Conservation (phyloP, 1,140 invertebrate species). For the Hermatobates lingyangjiaoensis region DNA sequence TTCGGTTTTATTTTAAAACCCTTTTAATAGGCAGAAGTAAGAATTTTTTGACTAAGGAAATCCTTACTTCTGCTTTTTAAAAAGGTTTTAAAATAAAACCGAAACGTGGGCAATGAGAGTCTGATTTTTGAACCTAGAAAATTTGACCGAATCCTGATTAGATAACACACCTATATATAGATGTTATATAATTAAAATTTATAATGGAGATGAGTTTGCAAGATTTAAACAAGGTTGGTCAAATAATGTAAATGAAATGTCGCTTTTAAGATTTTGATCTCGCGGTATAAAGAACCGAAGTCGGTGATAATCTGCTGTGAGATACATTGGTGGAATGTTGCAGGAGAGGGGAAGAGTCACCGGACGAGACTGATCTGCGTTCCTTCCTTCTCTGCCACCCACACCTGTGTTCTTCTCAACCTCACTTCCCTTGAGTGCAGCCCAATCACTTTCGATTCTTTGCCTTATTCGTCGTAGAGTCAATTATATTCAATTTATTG, state of each 20-base stretch:
- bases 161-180: too few relatives aligned
- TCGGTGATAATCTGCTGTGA: not conserved
- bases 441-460: constrained; percentile 12
- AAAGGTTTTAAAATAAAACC: too few relatives aligned
- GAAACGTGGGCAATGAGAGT: too few relatives aligned
- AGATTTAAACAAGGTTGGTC: not conserved
- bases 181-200: not conserved
- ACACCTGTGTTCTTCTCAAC: constrained; percentile 14
- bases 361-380: constrained; percentile 11
- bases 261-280: not conserved
- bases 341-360: constrained; percentile 1
- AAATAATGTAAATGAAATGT: not conserved
- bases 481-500: too few relatives aligned
- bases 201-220: not conserved
- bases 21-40: too few relatives aligned
- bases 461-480: too few relatives aligned
- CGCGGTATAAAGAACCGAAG: not conserved
- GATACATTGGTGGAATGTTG: constrained; percentile 1
- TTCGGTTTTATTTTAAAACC: too few relatives aligned
- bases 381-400: constrained; percentile 12
- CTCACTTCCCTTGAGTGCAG: constrained; percentile 13
- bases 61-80: too few relatives aligned
- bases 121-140: too few relatives aligned
- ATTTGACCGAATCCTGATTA: too few relatives aligned
- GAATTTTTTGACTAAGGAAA: too few relatives aligned